Evolutionary conservation across 2,797 vertebrate genomes (phyloP).

Genomic region (Iguana delicatissima): DNA sequence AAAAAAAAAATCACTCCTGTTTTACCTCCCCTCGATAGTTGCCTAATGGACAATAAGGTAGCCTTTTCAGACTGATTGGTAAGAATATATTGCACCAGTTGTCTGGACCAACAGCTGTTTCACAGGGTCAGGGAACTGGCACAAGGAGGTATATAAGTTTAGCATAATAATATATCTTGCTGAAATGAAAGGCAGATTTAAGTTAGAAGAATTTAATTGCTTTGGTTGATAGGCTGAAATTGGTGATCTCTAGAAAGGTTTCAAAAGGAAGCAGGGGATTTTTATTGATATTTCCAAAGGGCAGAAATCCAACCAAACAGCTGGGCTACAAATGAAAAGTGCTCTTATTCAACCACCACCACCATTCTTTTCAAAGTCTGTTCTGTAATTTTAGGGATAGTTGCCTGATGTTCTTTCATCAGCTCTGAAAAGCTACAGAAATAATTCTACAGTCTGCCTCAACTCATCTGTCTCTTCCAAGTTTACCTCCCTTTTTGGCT

Average conservation of each 20-base stretch:
- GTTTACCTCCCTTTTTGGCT: slow-evolving; percentile 44
- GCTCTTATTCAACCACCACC: slow-evolving; percentile 21
- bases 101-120: slow-evolving; percentile 19
- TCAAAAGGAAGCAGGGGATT: slow-evolving; percentile 52
- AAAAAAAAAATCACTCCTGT: background rate
- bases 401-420: slow-evolving; percentile 34
- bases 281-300: slow-evolving; percentile 52
- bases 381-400: slow-evolving; percentile 50
- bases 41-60: background rate
- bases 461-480: slow-evolving; percentile 41
- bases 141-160: background rate
- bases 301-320: slow-evolving; percentile 61
- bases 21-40: too few relatives aligned
- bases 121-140: background rate
- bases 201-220: slow-evolving; percentile 41
- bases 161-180: slow-evolving; percentile 1
- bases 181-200: slow-evolving; percentile 38
- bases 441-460: slow-evolving; percentile 22
- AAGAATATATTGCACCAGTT: background rate
- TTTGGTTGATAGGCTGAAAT: slow-evolving; percentile 43
- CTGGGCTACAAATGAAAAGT: slow-evolving; percentile 62
- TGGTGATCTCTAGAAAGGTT: slow-evolving; percentile 42
- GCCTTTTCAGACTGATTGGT: rapidly evolving
- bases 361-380: slow-evolving; percentile 20
- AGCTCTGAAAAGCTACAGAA: slow-evolving; percentile 32